Evolutionary conservation across 2,113 vertebrate species (phyloP), one percentile per base, ranked within the genome.

Genomic region (Eolophus roseicapilla): DNA sequence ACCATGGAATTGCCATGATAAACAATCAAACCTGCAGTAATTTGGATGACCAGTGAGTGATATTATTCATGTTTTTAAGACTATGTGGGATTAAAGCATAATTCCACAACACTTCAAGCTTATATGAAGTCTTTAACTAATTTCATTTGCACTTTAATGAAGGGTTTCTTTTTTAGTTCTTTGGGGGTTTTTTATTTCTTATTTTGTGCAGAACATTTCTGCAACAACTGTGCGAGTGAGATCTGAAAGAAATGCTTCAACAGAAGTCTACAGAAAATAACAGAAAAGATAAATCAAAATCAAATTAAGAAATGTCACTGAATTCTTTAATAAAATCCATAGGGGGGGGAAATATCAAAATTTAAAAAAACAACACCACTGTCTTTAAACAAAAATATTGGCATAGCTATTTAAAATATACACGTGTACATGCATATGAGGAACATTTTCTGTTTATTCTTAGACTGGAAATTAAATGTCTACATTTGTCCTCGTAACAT

Each of bases 341-440:
- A 53, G 64, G 19, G 43, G 43, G 33, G 96, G 76, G 91, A 80
- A 92, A 96, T 41, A 94, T 9, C 7, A 53, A 77, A 91, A 46
- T 7, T 4, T 49, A 64, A 53, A 41, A 50, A 59, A 59, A 7
- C 1, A 11, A 37, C 50, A 64, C 21, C 9, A 62, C 47, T 90
- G 93, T 82, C 88, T 97, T 96, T 91, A 97, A 96, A 97, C 52
- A 95, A 96, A 97, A 97, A 96, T 96, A 97, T 96, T 97, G 89
- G 96, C 90, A 86, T 74, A 91, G 17, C 75, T 94, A 86, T 96
- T 97, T 93, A 95, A 97, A 96, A 96, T 96, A 97, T 97, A 96
- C 87, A 89, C n/a, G 92, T 87, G 64, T 87, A 80, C 85, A 95
- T 88, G 85, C 82, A 96, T 53, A 90, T 71, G 57, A 95, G 75